Evolutionary conservation across 2,797 vertebrate species (phyloP), one percentile per base, ranked within the genome.

Genomic region (Pangasius djambal): DNA sequence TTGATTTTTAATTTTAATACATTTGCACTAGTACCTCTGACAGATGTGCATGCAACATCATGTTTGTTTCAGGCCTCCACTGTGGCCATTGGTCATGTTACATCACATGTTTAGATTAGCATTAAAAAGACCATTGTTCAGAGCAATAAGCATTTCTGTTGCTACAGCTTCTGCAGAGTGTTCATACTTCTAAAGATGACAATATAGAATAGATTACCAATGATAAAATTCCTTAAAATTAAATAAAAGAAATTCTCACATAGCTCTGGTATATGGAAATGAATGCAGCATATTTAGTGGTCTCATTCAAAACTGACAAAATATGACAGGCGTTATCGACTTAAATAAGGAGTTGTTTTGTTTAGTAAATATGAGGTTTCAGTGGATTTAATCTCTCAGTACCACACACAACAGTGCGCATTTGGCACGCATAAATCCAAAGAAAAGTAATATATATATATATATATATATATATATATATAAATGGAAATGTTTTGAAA

Each of bases 31-130:
- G 89, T 77, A 88, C 79, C 86, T 92, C 77, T 87, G 83, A 89
- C 57, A 88, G 90, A 87, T 88, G 82, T 88, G 90, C 91, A 92
- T 92, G 91, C 87, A 86, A 91, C 89, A 92, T 90, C 90, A 89
- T 90, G 87, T 90, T 87, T 90, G 88, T 90, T 92, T 59, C 90
- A 40, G 90, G 91, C 88, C 89, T 92, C 85, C 70, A 87, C 82
- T 22, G 65, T 86, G 85, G 89, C 88, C 88, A 77, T 78, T 89
- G 88, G 67, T 84, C 91, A 89, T 74, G 87, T 85, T 91, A 87
- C 90, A 91, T 92, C 89, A 90, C 81, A 85, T 69, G 81, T 87
- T 91, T 90, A 88, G 85, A 88, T 89, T 85, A 91, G 84, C 12
- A 82, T 25, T 88, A 70, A 87, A 70, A 87, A 88, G 84, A 52